Percentiles rank a stretch among this genome's conserved stretches.
phyloP scores from a whole-genome alignment of 1,140 invertebrate species.

The Drosophila lowei region DNA sequence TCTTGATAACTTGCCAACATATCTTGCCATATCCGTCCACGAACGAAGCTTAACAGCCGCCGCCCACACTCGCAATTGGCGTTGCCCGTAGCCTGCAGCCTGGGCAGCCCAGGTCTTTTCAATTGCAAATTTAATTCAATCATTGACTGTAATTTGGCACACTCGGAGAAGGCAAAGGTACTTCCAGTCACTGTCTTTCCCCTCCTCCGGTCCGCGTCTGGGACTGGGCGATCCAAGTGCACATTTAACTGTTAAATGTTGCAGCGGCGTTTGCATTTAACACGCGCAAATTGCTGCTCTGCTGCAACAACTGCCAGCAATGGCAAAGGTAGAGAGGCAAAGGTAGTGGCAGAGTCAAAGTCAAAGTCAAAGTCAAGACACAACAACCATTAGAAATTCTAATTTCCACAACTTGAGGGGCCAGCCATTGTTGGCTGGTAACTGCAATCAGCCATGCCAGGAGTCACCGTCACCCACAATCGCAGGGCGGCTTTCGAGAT shows the following conservation, averaged over 20 bases:
- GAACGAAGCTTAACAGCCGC: slow-evolving; percentile 49
- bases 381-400: slow-evolving; percentile 76
- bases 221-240: slow-evolving; percentile 14
- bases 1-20: slow-evolving; percentile 24
- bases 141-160: slow-evolving; percentile 80
- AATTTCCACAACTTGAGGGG: slow-evolving; percentile 54
- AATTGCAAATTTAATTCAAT: slow-evolving; percentile 82
- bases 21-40: slow-evolving; percentile 23
- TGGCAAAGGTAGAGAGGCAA: slow-evolving; percentile 2
- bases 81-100: slow-evolving; percentile 17
- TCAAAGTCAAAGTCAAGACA: slow-evolving; percentile 50
- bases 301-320: slow-evolving; percentile 55
- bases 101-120: slow-evolving; percentile 51
- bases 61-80: slow-evolving; percentile 44
- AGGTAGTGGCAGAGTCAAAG: slow-evolving; percentile 8
- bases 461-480: slow-evolving; percentile 74
- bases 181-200: slow-evolving; percentile 1
- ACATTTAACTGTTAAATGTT: slow-evolving; percentile 77
- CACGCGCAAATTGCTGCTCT: slow-evolving; percentile 75
- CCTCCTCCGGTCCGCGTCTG: not conserved
- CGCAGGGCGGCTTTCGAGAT: slow-evolving; percentile 11
- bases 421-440: slow-evolving; percentile 35
- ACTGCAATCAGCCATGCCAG: slow-evolving; percentile 53
- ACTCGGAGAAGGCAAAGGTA: slow-evolving; percentile 36
- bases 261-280: slow-evolving; percentile 73